Conservation (phyloP, 2,797 vertebrate species). For the Sphenodon punctatus region DNA sequence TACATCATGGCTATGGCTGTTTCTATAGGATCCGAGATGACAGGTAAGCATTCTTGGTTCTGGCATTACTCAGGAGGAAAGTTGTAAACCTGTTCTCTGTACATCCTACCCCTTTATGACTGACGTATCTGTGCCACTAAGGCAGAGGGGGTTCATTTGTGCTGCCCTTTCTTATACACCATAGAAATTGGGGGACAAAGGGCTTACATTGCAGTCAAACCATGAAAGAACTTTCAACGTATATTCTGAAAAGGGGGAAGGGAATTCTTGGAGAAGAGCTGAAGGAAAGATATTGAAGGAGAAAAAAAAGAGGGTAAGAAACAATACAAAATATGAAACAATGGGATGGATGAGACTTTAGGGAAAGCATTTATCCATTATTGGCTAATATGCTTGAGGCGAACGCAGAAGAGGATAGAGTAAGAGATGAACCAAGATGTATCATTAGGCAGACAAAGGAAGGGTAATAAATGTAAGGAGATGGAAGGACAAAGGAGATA, state of each 20-base stretch:
- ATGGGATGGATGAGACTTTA: too few relatives aligned
- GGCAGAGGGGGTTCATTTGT: rapidly evolving
- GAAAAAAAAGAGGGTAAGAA: not conserved
- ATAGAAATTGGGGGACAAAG: not conserved
- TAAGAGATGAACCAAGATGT: too few relatives aligned
- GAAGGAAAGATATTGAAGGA: too few relatives aligned
- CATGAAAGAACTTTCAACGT: not conserved
- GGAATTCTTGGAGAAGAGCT: too few relatives aligned
- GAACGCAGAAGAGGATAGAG: too few relatives aligned
- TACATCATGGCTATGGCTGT: slow-evolving; percentile 89
- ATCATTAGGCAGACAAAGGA: too few relatives aligned
- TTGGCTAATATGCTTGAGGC: too few relatives aligned
- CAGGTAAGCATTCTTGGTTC: slow-evolving; percentile 76
- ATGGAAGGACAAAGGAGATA: too few relatives aligned
- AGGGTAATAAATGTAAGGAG: too few relatives aligned
- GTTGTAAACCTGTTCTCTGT: not conserved
- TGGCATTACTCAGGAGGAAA: not conserved
- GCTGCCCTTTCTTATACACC: too few relatives aligned
- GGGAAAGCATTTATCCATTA: too few relatives aligned
- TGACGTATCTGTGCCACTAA: not conserved
- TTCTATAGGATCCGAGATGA: slow-evolving; percentile 96
- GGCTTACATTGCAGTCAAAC: not conserved
- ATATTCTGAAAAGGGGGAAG: not conserved
- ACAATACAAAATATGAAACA: too few relatives aligned
- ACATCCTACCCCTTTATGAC: not conserved